Percentiles rank a stretch among this genome's conserved stretches.
phyloP scores from a whole-genome alignment of 2,797 vertebrate species.

The Alosa sapidissima region DNA sequence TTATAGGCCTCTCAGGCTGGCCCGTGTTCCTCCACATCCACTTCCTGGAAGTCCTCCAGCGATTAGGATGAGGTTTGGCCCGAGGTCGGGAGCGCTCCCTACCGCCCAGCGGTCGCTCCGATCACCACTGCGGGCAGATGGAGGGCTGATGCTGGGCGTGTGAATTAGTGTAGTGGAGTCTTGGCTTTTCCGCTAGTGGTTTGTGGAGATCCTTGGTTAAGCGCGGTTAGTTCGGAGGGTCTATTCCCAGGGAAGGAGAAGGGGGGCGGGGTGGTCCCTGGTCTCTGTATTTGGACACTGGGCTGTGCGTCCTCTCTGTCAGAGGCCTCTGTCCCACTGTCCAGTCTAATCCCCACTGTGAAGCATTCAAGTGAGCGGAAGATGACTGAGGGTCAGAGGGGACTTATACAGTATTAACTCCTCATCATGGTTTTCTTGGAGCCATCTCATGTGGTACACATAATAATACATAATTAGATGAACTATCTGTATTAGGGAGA shows the following conservation, averaged over 20 bases:
- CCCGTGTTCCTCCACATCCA: background rate
- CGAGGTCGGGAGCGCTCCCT: background rate
- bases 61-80: background rate
- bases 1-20: background rate
- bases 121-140: background rate
- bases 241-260: background rate
- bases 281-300: background rate
- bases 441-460: background rate
- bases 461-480: background rate
- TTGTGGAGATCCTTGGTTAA: background rate
- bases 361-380: background rate
- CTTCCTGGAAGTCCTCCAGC: background rate
- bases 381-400: background rate
- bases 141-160: background rate
- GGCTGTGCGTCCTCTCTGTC: background rate
- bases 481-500: background rate
- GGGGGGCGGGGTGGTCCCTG: background rate
- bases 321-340: background rate
- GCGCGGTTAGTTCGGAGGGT: background rate
- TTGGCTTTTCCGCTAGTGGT: slow-evolving; percentile 1
- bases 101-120: background rate
- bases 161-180: background rate
- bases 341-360: background rate
- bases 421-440: background rate
- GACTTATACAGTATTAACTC: background rate